Base-by-base conservation (phyloP, 2,113 vertebrate genomes). In the Macquaria ambigua region DNA sequence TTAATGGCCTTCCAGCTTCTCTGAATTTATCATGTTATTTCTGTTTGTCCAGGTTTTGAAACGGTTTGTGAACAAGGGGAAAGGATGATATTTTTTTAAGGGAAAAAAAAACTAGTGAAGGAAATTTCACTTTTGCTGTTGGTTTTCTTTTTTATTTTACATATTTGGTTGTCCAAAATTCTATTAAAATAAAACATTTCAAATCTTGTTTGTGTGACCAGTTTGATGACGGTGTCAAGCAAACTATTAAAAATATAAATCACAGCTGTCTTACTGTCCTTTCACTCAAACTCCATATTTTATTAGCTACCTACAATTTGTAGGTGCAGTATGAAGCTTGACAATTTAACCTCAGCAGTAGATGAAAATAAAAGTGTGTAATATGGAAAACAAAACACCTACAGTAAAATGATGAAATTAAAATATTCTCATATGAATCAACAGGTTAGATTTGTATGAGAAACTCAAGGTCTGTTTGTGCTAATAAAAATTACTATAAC, bases 31-130 rank as follows among this genome's bases (percentile, higher is more conserved):
- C 84, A 79, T 62, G 66, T 91, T 90, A 43, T 87, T 95, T 94
- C 88, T 93, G 89, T 93, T 95, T 76, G 85, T 89, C 85, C 73
- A 73, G 61, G 78, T 93, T 95, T 92, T 89, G 81, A 93, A 94
- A 90, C 66, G 85, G 93, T 95, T 93, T 93, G 88, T 95, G 94
- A 95, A 93, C 93, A 94, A 91, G 90, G 89, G 84, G 86, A 91
- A 93, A 91, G 90, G 86, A 90, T 92, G 91, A 94, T 91, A 95
- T 96, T 95, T 96, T 96, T 96, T 95, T 95, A 95, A 93, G 84
- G 90, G 93, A 90, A 91, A 89, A 92, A 85, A 77, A 85, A 82
- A 15, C 2, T 59, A 79, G 79, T 93, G 91, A 93, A 88, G 89
- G 6, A 82, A 82, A 91, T 69, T 92, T 95, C 87, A 92, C 92